Conservation (phyloP, 1,140 invertebrate genomes). For the Teleogryllus occipitalis region DNA sequence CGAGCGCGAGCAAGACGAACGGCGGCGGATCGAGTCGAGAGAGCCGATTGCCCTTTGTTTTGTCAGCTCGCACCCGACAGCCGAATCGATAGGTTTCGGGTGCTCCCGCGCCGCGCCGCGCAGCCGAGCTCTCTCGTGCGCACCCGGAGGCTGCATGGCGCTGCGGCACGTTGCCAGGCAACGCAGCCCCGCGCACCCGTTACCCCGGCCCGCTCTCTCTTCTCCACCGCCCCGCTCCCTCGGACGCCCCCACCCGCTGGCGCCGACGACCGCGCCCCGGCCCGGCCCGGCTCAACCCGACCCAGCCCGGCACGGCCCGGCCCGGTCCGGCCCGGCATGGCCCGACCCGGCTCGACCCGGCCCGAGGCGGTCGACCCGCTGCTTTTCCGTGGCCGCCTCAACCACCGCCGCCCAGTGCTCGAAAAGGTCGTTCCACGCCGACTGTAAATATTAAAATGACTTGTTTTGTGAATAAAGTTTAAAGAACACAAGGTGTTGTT, state of each 20-base stretch:
- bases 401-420: background rate
- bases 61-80: conserved; percentile 2
- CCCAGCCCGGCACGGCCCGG: too few species aligned
- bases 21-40: background rate
- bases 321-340: background rate
- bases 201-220: too few species aligned
- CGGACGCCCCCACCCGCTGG: background rate
- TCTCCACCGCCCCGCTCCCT: too few species aligned
- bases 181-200: background rate
- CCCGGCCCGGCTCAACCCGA: too few species aligned
- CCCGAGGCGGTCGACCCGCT: background rate
- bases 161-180: background rate
- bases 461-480: too few species aligned
- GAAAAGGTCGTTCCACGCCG: background rate
- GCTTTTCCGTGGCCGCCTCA: background rate
- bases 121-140: background rate
- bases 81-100: background rate
- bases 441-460: too few species aligned
- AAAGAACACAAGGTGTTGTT: too few species aligned
- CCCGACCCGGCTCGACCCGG: too few species aligned
- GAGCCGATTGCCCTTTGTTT: background rate
- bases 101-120: background rate
- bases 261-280: background rate
- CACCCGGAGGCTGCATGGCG: background rate
- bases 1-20: background rate